Conservation (phyloP, 2,113 vertebrate genomes). For the Lepisosteus oculatus region DNA sequence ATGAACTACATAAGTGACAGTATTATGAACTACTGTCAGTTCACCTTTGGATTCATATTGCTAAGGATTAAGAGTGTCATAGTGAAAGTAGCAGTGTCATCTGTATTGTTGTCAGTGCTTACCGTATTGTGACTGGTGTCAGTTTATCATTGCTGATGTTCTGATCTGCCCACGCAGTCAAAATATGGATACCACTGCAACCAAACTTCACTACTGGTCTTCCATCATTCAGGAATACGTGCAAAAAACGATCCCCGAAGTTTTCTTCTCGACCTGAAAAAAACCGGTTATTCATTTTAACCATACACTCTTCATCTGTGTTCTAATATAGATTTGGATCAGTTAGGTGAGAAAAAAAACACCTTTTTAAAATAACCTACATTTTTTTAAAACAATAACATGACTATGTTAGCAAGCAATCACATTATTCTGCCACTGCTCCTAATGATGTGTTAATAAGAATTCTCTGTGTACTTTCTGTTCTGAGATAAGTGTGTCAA, state of each 20-base stretch:
- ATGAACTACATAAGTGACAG: too few relatives aligned
- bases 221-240: slow-evolving; percentile 78
- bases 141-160: slow-evolving; percentile 58
- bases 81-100: too few relatives aligned
- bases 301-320: too few relatives aligned
- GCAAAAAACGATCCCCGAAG: slow-evolving; percentile 70
- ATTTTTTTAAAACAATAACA: background rate
- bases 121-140: slow-evolving; percentile 65
- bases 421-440: background rate
- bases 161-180: slow-evolving; percentile 57
- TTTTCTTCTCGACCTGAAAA: slow-evolving; percentile 69
- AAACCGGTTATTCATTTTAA: too few relatives aligned
- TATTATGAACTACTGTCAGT: too few relatives aligned
- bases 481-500: background rate
- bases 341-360: background rate
- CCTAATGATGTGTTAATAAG: slow-evolving; percentile 6
- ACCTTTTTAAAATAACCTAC: slow-evolving; percentile 9
- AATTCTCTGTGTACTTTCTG: background rate
- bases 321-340: background rate
- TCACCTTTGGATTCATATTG: too few relatives aligned
- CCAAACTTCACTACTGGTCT: slow-evolving; percentile 60
- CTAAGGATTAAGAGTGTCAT: too few relatives aligned
- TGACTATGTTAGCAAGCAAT: background rate
- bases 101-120: slow-evolving; percentile 25
- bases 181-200: slow-evolving; percentile 60